Base-by-base conservation (phyloP, 1,140 invertebrate species). In the Whitmania pigra region DNA sequence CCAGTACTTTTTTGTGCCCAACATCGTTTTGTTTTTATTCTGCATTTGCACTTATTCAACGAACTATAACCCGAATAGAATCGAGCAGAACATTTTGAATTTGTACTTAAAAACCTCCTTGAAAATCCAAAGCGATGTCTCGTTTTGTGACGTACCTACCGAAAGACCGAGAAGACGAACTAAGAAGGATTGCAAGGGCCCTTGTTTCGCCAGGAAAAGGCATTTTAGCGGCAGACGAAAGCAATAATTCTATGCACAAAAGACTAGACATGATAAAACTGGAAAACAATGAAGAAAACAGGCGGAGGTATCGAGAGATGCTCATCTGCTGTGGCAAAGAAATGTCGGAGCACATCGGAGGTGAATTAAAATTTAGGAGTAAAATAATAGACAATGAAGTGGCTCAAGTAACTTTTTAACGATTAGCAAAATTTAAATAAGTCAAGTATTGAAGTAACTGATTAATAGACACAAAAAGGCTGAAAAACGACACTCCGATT, bases 131-230 rank as follows among this genome's bases (percentile, higher is more conserved):
- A 9, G 27, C 54, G 13, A 73, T 73, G 72, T 36, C 72, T 77
- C 77, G 31, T 31, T 80, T 79, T 71, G 75, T 76, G 55, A 72
- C 87, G 78, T 91, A 92, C 83, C 89, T 91, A 70, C 87, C 89
- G 74, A 86, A 88, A 67, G 91, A 91, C 80, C 86, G 94, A 74
- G 90, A 94, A 83, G 86, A 92, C 80, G 94, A 97, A 85, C 86
- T 97, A 60, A 87, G 85, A 72, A 84, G 85, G 74, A 97, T 95
- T 78, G 93, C 94, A 60, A 86, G 91, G 76, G 87, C 87, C 71
- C 95, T 97, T 77, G 90, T 94, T 0, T 87, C 90, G 53, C 89
- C 90, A 25, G 94, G 94, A 76, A 96, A 93, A 82, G 86, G 86
- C 27, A 87, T 87, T 75, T 78, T 87, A 31, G 86, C 86, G 55